phyloP scores from a whole-genome alignment of 2,888 invertebrate genomes.

The Achlya flavicornis region DNA sequence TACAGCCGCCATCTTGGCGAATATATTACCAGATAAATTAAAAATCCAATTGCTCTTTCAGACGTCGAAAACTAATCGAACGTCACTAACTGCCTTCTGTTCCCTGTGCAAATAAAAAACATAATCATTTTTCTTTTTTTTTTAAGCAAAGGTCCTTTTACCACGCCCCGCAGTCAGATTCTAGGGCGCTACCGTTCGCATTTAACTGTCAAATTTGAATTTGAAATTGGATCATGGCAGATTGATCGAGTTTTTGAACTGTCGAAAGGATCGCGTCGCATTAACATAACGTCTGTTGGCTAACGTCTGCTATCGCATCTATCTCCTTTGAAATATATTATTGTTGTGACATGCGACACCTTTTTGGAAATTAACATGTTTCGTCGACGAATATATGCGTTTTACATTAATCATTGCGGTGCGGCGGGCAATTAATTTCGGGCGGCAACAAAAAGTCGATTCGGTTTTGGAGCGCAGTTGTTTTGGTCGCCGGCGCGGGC shows the following conservation, averaged over 20 bases:
- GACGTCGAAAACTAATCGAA: conserved; percentile 70
- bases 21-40: conserved; percentile 70
- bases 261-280: conserved; percentile 54
- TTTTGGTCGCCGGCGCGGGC: conserved; percentile 11
- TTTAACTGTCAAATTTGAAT: conserved; percentile 68
- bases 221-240: conserved; percentile 58
- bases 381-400: conserved; percentile 22
- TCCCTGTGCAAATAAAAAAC: conserved; percentile 46
- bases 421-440: conserved; percentile 25
- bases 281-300: conserved; percentile 52
- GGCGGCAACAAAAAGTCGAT: conserved; percentile 15
- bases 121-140: conserved; percentile 43
- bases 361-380: conserved; percentile 25
- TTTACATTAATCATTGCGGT: conserved; percentile 24
- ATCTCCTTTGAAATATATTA: conserved; percentile 29
- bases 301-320: conserved; percentile 35
- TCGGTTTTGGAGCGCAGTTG: conserved; percentile 20
- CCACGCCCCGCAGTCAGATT: conserved; percentile 12
- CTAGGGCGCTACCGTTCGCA: conserved; percentile 42
- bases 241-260: conserved; percentile 48
- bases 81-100: conserved; percentile 52
- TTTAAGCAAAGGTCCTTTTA: conserved; percentile 28
- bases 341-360: conserved; percentile 32
- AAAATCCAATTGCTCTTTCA: conserved; percentile 73
- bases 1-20: conserved; percentile 61